A percentile compares a stretch with the other conserved stretches of the same genome.
Evolutionary conservation across 2,797 vertebrate genomes (phyloP).

Genomic region (Macroramphosus scolopax): DNA sequence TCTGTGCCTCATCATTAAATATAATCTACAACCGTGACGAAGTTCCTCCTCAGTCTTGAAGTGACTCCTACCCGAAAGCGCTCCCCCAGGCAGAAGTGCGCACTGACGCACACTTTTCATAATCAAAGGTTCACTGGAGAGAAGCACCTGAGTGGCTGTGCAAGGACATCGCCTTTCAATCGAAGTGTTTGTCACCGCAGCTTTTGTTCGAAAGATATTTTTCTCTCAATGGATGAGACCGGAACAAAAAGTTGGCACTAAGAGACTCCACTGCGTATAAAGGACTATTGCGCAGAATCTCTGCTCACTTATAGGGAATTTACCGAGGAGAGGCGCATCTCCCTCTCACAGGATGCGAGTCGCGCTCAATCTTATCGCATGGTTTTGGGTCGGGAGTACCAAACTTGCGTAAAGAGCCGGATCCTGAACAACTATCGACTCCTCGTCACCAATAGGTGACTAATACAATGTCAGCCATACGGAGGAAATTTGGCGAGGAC

Average conservation of each 20-base stretch:
- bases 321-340: constrained; percentile 45
- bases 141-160: constrained; percentile 10
- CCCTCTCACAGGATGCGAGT: constrained; percentile 40
- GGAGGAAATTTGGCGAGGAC: constrained; percentile 88
- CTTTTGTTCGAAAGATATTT: background rate
- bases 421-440: constrained; percentile 22
- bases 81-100: constrained; percentile 15
- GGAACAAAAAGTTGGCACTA: constrained; percentile 50
- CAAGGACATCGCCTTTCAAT: constrained; percentile 16
- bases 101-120: constrained; percentile 10
- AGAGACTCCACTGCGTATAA: constrained; percentile 41
- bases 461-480: constrained; percentile 78
- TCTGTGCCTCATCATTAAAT: constrained; percentile 8
- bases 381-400: constrained; percentile 3
- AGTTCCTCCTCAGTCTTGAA: constrained; percentile 41
- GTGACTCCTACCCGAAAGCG: constrained; percentile 29
- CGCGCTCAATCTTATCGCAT: constrained; percentile 33
- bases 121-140: constrained; percentile 1
- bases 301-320: constrained; percentile 41
- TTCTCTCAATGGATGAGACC: constrained; percentile 3
- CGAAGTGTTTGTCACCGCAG: too few species aligned
- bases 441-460: constrained; percentile 8
- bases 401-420: constrained; percentile 60
- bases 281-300: constrained; percentile 59
- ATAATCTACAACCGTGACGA: constrained; percentile 39